Base-by-base conservation (phyloP, 2,888 invertebrate genomes). In the Pyrrhosoma nymphula region DNA sequence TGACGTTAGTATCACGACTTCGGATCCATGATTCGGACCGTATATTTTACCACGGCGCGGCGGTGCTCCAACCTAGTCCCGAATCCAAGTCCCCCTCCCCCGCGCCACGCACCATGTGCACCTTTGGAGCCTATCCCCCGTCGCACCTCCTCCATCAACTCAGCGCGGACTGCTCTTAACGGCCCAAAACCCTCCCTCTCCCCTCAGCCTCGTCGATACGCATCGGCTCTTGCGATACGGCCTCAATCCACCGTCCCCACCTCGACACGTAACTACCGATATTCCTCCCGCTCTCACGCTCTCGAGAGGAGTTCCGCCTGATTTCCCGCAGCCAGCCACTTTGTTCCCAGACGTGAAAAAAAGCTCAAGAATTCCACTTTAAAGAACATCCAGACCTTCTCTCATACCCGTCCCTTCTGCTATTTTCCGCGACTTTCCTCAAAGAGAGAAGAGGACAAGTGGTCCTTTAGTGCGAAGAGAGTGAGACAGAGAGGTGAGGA, bases 281-380 rank as follows among this genome's bases (percentile, higher is more conserved):
- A 82, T 82, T 82, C 35, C 82, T 82, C 82, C 82, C 82, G 82
- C 82, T 82, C 82, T 35, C 82, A 82, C 82, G 82, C 35, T 82
- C 82, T 35, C 93, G 23, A 39, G 35, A 93, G 47, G 69, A 69
- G 69, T 63, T 91, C 39, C 63, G 63, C 93, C 69, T 75, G 93
- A 93, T 93, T 93, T 47, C 93, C 47, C 69, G 75, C 93, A 93
- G 69, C 63, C 69, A 26, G 30, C 4, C 63, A 60, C 47, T 93
- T 69, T 26, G 93, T 39, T 47, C 93, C 56, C 47, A 39, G 47
- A 88, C 82, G 82, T 16, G 14, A 16, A 35, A 82, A 82, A 82
- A 82, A 82, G n/a, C 6, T 4, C 35, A 35, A 82, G 35, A 35
- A 82, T 35, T 82, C 82, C 30, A 8, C 16, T 18, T n/a, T 82